A percentile compares a stretch with the other conserved stretches of the same genome.
phyloP scores from a whole-genome alignment of 2,888 invertebrate genomes.

The Aricia artaxerxes region DNA sequence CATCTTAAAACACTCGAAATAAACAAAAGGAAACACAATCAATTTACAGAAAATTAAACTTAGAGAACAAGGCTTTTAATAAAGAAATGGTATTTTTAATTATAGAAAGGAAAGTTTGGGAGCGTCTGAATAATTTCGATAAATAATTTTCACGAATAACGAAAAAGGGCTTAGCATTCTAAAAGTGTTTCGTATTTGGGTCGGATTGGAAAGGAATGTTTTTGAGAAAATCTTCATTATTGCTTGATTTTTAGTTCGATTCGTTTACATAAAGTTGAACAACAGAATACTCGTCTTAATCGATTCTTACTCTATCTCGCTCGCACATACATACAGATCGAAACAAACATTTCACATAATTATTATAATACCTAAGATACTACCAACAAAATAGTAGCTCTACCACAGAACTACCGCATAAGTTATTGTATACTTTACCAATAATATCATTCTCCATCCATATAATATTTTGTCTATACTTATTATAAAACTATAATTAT shows the following conservation, averaged over 20 bases:
- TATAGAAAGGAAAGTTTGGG: conserved; percentile 14
- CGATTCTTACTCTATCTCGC: no score
- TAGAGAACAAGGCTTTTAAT: neutral
- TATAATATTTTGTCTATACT: no score
- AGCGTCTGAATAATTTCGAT: conserved; percentile 4
- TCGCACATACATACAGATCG: no score
- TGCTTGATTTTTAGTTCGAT: neutral
- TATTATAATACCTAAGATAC: no score
- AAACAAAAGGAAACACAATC: neutral
- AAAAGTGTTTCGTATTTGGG: conserved; percentile 7
- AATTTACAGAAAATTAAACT: neutral
- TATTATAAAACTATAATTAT: no score
- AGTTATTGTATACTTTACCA: no score
- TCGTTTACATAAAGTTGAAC: neutral
- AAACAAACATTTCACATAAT: no score
- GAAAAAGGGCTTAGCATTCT: conserved; percentile 3
- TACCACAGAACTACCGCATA: no score
- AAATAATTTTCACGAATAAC: neutral
- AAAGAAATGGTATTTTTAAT: conserved; percentile 7
- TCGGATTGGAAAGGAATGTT: neutral
- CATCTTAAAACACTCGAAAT: neutral
- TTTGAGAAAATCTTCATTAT: neutral
- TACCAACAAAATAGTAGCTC: no score
- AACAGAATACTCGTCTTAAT: no score
- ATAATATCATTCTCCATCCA: no score